phyloP scores from a whole-genome alignment of 2,797 vertebrate genomes.

The Neopelma chrysocephalum region DNA sequence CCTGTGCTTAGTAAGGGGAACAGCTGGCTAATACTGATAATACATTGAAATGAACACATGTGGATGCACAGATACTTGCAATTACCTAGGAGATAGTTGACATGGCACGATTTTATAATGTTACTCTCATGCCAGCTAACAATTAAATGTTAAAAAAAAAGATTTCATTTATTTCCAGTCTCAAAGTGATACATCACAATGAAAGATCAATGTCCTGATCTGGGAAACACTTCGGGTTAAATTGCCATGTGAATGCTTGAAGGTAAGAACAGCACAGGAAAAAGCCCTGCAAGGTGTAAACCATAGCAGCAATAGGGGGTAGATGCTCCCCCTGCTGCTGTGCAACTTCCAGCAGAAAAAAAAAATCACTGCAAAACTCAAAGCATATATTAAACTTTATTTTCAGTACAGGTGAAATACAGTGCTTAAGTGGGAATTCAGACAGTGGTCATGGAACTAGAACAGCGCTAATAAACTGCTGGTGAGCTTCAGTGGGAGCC shows the following conservation, averaged over 20 bases:
- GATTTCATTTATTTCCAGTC: background rate
- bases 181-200: background rate
- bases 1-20: background rate
- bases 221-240: background rate
- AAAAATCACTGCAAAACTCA: background rate
- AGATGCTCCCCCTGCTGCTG: background rate
- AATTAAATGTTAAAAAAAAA: background rate
- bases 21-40: slow-evolving; percentile 44
- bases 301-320: rapidly evolving
- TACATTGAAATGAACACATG: background rate
- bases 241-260: background rate
- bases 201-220: background rate
- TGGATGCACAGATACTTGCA: background rate
- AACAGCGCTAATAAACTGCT: background rate
- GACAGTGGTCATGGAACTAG: background rate
- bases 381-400: background rate
- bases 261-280: background rate
- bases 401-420: background rate
- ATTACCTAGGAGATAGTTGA: background rate
- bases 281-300: background rate
- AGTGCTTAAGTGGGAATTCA: background rate
- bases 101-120: background rate
- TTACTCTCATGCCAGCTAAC: background rate
- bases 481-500: background rate
- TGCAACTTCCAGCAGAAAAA: background rate